A percentile compares a stretch with the other conserved stretches of the same genome.
These are phyloP conservation scores for Plodia interpunctella DNA, from an alignment of 1,140 invertebrate genomes.

Conservation along the genomic window DNA sequence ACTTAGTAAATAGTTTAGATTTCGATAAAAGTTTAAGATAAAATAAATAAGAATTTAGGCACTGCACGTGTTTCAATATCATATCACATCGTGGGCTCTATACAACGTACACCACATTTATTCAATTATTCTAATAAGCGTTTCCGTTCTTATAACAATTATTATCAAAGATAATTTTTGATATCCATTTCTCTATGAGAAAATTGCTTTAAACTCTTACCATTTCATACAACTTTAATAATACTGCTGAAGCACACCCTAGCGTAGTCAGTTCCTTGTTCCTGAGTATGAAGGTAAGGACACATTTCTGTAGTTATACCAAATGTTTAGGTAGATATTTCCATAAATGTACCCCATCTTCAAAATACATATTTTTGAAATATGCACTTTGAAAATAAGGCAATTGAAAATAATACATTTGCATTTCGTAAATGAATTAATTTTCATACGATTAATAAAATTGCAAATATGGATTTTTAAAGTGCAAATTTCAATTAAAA, in stretches of 20 bases:
- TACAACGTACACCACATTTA: slow-evolving; percentile 48
- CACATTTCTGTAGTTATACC: no score
- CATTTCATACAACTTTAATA: slow-evolving; percentile 14
- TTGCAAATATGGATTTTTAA: no score
- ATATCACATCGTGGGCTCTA: slow-evolving; percentile 67
- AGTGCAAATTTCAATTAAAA: no score
- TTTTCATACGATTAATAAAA: no score
- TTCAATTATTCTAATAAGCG: slow-evolving; percentile 71
- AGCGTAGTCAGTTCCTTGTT: not conserved
- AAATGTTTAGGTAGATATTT: no score
- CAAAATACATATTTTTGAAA: no score
- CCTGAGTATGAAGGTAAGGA: not conserved
- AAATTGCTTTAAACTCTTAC: slow-evolving; percentile 4
- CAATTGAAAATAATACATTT: no score
- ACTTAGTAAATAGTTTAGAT: slow-evolving; percentile 54
- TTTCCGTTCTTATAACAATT: slow-evolving; percentile 69
- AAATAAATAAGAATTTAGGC: slow-evolving; percentile 67
- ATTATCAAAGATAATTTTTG: slow-evolving; percentile 47
- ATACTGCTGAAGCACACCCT: slow-evolving; percentile 1
- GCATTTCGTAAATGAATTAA: no score
- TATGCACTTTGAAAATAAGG: no score
- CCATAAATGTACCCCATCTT: no score
- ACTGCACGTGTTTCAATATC: slow-evolving; percentile 62
- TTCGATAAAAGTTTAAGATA: slow-evolving; percentile 41
- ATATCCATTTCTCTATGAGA: slow-evolving; percentile 21